Conservation (phyloP, 1,140 invertebrate species). For the Lepidurus packardi region DNA sequence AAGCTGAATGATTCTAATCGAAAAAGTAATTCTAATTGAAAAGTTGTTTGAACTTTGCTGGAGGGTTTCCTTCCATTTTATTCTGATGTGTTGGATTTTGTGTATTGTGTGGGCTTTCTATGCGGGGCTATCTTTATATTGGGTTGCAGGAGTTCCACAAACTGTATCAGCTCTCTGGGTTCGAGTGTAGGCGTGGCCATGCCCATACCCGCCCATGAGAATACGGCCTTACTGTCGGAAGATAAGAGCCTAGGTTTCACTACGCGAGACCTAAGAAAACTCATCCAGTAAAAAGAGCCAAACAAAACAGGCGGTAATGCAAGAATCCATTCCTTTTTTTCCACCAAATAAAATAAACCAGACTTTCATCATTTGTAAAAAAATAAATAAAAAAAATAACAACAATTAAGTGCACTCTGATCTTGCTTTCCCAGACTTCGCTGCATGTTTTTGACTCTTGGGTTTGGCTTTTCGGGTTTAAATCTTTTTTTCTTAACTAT, state of each 20-base stretch:
- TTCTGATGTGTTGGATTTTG: constrained; percentile 7
- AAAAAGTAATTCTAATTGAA: not conserved
- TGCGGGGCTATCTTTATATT: constrained; percentile 7
- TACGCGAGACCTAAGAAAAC: constrained; percentile 13
- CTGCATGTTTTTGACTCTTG: constrained; percentile 8
- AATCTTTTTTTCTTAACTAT: not conserved
- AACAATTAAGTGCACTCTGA: constrained; percentile 19
- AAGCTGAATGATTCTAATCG: not conserved
- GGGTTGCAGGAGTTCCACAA: constrained; percentile 18
- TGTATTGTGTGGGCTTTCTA: not conserved
- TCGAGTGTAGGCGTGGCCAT: not conserved
- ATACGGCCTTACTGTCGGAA: constrained; percentile 28
- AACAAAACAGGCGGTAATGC: constrained; percentile 21
- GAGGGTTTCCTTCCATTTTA: not conserved
- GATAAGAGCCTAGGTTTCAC: constrained; percentile 23
- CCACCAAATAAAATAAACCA: not conserved
- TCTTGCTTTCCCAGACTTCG: constrained; percentile 4
- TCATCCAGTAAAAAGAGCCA: constrained; percentile 15
- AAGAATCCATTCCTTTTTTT: constrained; percentile 8
- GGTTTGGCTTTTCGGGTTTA: not conserved
- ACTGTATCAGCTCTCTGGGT: constrained; percentile 18
- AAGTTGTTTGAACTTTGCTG: not conserved
- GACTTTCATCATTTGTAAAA: not conserved
- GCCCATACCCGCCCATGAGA: constrained; percentile 26
- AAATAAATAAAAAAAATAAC: not conserved